Evolutionary conservation across 2,888 invertebrate genomes (phyloP).

Genomic region (Protodeltote pygarga): DNA sequence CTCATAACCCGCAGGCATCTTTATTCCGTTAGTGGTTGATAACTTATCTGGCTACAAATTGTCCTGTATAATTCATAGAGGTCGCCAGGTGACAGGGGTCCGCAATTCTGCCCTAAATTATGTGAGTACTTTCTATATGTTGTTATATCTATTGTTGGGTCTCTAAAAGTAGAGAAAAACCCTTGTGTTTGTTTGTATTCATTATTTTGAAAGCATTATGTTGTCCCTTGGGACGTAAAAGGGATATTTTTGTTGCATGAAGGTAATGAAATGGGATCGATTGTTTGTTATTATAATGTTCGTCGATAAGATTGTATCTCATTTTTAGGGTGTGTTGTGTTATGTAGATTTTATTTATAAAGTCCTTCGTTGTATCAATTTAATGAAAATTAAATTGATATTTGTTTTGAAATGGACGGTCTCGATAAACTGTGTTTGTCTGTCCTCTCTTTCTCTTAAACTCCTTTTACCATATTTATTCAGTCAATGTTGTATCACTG

Average conservation of each 20-base stretch:
- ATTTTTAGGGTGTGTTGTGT: not conserved
- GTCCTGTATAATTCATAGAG: slow-evolving; percentile 77
- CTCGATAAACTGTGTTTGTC: no score
- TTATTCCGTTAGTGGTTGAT: slow-evolving; percentile 60
- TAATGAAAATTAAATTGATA: no score
- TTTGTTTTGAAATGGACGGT: no score
- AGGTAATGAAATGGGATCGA: slow-evolving; percentile 43
- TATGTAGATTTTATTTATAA: no score
- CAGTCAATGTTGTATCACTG: no score
- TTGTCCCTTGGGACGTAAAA: slow-evolving; percentile 50
- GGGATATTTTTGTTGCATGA: slow-evolving; percentile 35
- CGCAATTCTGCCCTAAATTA: slow-evolving; percentile 66
- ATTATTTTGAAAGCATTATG: slow-evolving; percentile 68
- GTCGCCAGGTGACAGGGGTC: slow-evolving; percentile 72
- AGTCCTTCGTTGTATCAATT: no score
- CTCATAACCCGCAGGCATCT: slow-evolving; percentile 41
- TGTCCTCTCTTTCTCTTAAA: no score
- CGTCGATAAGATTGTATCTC: slow-evolving; percentile 15
- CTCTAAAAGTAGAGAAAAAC: slow-evolving; percentile 54
- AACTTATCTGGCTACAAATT: slow-evolving; percentile 73
- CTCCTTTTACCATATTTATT: no score
- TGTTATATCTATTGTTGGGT: slow-evolving; percentile 40
- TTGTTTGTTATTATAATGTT: slow-evolving; percentile 27
- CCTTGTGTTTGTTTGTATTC: slow-evolving; percentile 55
- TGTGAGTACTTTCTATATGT: slow-evolving; percentile 65